phyloP scores from a whole-genome alignment of 1,140 invertebrate species.

The Hesperophylax magnus region DNA sequence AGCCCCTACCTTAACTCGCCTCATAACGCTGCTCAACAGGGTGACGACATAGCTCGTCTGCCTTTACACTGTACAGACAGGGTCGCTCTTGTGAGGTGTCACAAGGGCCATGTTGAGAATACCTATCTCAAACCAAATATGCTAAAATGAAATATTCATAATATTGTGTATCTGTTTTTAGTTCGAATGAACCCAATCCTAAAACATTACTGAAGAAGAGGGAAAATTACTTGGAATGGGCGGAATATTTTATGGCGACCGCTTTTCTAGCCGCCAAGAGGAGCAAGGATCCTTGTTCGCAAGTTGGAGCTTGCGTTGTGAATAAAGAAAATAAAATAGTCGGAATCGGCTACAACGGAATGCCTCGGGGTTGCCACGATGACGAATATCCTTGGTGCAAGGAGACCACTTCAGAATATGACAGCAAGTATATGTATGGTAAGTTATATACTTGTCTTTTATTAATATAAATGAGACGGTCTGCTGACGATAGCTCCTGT shows the following conservation, averaged over 20 bases:
- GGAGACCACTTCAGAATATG: slow-evolving; percentile 69
- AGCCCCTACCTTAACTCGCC: too few relatives aligned
- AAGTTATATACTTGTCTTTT: slow-evolving; percentile 50
- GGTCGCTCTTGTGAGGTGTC: too few relatives aligned
- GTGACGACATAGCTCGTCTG: too few relatives aligned
- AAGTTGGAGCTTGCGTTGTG: slow-evolving; percentile 95
- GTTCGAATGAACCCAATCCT: neutral
- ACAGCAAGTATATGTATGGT: slow-evolving; percentile 92
- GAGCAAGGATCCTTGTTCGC: slow-evolving; percentile 93
- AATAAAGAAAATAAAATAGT: slow-evolving; percentile 92
- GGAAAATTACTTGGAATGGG: slow-evolving; percentile 73
- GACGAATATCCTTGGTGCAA: slow-evolving; percentile 92
- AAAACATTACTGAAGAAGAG: slow-evolving; percentile 53
- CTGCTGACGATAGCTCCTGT: too few relatives aligned
- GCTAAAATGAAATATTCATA: too few relatives aligned
- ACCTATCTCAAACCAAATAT: too few relatives aligned
- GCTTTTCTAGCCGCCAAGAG: slow-evolving; percentile 88
- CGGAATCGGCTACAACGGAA: slow-evolving; percentile 97
- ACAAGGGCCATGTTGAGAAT: too few relatives aligned
- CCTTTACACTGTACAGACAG: too few relatives aligned
- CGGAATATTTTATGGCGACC: slow-evolving; percentile 95
- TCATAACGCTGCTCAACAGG: too few relatives aligned
- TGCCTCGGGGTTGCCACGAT: slow-evolving; percentile 91
- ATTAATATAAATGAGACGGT: neutral
- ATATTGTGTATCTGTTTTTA: neutral